Conservation (phyloP, 2,888 invertebrate genomes). For the Conchocele bisecta region DNA sequence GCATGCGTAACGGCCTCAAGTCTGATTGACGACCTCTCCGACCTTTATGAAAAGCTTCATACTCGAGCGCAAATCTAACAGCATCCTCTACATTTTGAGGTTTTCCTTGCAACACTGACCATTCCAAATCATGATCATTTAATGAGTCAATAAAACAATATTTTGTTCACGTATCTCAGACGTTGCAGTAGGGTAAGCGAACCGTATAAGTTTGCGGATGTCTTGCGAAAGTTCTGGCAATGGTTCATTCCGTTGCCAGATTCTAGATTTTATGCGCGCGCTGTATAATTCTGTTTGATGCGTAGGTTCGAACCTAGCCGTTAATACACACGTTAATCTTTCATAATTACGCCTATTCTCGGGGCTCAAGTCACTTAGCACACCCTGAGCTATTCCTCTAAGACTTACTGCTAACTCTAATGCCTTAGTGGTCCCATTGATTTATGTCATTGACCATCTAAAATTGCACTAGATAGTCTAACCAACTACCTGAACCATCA, state of each 20-base stretch:
- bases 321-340: neutral
- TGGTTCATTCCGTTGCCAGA: neutral
- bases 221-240: neutral
- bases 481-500: neutral
- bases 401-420: neutral
- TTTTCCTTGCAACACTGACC: neutral
- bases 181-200: neutral
- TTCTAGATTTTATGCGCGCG: neutral
- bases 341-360: neutral
- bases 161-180: neutral
- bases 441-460: neutral
- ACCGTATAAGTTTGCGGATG: neutral
- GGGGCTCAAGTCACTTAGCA: neutral
- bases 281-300: neutral
- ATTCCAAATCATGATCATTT: neutral
- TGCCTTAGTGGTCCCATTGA: neutral
- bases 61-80: neutral
- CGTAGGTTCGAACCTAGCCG: neutral
- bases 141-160: constrained; percentile 2
- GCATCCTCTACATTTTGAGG: neutral
- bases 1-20: neutral
- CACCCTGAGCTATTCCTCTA: neutral
- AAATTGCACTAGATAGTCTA: neutral
- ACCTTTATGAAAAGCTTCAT: neutral
- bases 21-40: neutral